Evolutionary conservation across 2,797 vertebrate genomes (phyloP), one percentile per base, ranked within the genome.

Genomic region (Halcyon badia): DNA sequence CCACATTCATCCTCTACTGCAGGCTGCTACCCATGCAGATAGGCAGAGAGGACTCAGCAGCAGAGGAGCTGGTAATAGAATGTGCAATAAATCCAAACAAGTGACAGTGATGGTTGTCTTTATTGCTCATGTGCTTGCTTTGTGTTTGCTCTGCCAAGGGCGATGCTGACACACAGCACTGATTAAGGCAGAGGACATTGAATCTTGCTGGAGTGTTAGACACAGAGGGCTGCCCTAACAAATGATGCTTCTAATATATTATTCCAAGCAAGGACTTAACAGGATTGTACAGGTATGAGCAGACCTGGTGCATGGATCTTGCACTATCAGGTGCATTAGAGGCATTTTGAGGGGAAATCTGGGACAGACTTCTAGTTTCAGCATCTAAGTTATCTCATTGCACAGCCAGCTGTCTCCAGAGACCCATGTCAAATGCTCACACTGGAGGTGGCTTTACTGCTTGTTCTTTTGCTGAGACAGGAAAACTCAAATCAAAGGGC

Each of bases 151-250:
- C 20, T 57, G 22, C 33, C 31, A 11, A 60, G 24, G 28, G 44
- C 19, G 11, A 18, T 31, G 42, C 60, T 70, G 42, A 28, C 0
- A 0, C 2, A 2, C 33, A 68, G 66, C 11, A 8, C 30, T 18
- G 54, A 7, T 3, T 11, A 42, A 62, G 48, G 46, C 54, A 60
- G 28, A 77, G 41, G 28, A 71, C 2, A 1, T 3, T 68, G 48
- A 73, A 22, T n/a, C 46, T 80, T 91, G 31, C 31, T 60, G 33
- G 39, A 62, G 4, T n/a, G 19, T 58, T 58, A 60, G 57, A 57
- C 57, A 64, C 61, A 52, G 52, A 71, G 16, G 15, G 8, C 35
- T 65, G 57, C 18, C n/a, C 22, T 78, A 46, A 42, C 12, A 35
- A 49, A 78, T 82, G 28, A 48, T 35, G 12, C 9, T 75, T 88